phyloP scores from a whole-genome alignment of 2,888 invertebrate genomes.

The Bellardia pandia region DNA sequence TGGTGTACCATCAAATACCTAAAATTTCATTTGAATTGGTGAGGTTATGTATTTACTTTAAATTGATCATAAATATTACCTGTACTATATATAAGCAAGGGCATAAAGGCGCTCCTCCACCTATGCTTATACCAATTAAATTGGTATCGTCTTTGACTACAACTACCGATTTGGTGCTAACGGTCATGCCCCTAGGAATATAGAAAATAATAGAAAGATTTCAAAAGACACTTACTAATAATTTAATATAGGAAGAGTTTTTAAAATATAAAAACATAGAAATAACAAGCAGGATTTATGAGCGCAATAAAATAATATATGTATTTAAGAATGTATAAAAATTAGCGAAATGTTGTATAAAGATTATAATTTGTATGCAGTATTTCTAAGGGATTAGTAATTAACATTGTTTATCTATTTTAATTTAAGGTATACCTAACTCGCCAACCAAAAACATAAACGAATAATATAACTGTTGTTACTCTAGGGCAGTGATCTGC shows the following conservation, averaged over 20 bases:
- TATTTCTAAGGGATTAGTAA: no score
- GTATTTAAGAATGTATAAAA: no score
- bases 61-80: constrained; percentile 84
- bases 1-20: constrained; percentile 98
- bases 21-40: neutral
- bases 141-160: constrained; percentile 96
- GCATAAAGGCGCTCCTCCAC: constrained; percentile 97
- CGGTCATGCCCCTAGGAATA: constrained; percentile 95
- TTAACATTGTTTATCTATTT: no score
- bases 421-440: no score
- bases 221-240: neutral
- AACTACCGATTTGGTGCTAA: constrained; percentile 95
- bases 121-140: constrained; percentile 98
- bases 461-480: no score
- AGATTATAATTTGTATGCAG: neutral
- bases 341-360: neutral
- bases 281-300: constrained; percentile 9
- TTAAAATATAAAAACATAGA: neutral
- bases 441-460: no score
- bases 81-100: constrained; percentile 99
- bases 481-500: no score
- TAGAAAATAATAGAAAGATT: neutral
- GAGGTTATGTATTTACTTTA: neutral
- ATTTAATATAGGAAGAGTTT: neutral
- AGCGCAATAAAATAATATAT: neutral